A percentile compares a stretch with the other conserved stretches of the same genome.
Conservation (phyloP, 2,113 vertebrate genomes). For the Gyps fulvus region DNA sequence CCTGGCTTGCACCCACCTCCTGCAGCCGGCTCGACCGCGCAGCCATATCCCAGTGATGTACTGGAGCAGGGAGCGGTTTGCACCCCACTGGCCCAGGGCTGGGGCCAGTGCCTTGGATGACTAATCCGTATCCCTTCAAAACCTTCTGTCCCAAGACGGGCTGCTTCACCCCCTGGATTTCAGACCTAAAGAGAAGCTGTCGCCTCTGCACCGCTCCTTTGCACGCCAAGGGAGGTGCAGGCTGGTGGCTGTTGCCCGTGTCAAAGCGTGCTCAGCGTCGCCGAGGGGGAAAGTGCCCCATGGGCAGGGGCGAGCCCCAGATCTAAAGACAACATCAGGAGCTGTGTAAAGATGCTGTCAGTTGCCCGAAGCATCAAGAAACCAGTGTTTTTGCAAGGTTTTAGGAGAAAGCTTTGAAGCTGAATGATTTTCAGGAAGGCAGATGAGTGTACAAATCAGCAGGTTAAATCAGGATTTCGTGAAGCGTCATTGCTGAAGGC, state of each 20-base stretch:
- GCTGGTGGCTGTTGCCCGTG: neutral
- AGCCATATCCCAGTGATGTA: neutral
- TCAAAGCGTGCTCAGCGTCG: neutral
- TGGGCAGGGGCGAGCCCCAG: neutral
- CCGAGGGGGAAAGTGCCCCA: rapidly evolving
- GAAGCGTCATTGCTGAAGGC: neutral
- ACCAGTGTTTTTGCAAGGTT: neutral
- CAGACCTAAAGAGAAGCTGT: neutral
- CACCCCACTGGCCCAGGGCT: rapidly evolving
- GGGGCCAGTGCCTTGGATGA: neutral
- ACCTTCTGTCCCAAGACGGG: neutral
- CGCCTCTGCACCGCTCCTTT: neutral
- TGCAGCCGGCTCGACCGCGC: rapidly evolving
- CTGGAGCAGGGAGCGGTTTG: rapidly evolving
- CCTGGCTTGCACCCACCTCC: neutral
- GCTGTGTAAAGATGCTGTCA: neutral
- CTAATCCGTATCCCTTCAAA: neutral
- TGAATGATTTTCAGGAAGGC: neutral
- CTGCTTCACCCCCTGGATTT: neutral
- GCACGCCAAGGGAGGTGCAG: rapidly evolving
- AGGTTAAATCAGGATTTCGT: neutral
- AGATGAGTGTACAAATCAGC: neutral
- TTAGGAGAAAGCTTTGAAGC: neutral
- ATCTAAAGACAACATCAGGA: neutral
- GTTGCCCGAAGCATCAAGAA: neutral